Percentiles rank a stretch among this genome's conserved stretches.
Conservation (phyloP, 2,113 vertebrate species). For the Corythornis cristatus region DNA sequence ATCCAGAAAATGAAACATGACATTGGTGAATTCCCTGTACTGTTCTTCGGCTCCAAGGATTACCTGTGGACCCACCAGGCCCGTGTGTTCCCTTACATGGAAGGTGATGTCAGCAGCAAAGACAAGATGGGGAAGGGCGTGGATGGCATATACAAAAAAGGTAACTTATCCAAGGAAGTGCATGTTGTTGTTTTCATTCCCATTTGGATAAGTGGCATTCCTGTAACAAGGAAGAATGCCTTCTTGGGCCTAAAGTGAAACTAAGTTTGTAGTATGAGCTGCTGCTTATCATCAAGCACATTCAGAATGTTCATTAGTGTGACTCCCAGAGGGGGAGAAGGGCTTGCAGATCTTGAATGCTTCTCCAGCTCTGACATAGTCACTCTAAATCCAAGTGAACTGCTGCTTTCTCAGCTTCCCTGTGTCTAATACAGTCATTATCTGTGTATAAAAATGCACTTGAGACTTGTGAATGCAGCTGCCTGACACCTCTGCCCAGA, state of each 20-base stretch:
- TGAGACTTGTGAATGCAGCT: neutral
- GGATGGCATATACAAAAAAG: conserved; percentile 95
- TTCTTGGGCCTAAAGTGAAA: neutral
- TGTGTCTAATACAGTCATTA: neutral
- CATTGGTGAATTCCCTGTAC: conserved; percentile 96
- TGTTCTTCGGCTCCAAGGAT: conserved; percentile 98
- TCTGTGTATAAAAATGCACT: neutral
- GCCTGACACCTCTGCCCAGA: neutral
- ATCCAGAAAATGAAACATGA: conserved; percentile 96
- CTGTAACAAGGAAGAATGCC: neutral
- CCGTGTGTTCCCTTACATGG: conserved; percentile 97
- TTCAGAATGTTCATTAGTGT: neutral
- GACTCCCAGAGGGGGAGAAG: neutral
- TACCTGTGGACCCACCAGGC: conserved; percentile 99
- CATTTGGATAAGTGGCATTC: neutral
- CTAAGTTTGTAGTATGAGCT: neutral
- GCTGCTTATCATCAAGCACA: neutral
- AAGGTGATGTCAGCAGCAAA: conserved; percentile 96
- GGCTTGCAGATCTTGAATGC: neutral
- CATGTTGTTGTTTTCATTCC: neutral
- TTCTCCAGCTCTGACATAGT: neutral
- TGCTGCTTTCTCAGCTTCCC: neutral
- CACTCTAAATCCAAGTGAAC: neutral
- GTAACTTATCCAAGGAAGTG: conserved; percentile 62
- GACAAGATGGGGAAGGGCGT: conserved; percentile 98